Evolutionary conservation across 2,797 vertebrate species (phyloP).

Genomic region (Nyctibius grandis): DNA sequence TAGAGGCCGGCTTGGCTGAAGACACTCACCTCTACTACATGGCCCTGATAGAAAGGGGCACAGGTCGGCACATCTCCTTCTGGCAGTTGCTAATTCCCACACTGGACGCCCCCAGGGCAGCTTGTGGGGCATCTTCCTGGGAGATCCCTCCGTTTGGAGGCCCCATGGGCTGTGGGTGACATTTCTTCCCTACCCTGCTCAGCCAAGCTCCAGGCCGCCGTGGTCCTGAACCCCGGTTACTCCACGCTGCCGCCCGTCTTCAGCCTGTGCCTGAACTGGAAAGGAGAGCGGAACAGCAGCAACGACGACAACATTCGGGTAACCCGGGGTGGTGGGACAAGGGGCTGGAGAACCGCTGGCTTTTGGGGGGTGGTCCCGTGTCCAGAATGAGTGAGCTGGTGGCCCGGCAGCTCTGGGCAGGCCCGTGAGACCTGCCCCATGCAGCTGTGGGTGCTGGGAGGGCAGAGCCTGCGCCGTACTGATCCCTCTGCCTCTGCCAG

Average conservation of each 20-base stretch:
- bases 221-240: conserved; percentile 91
- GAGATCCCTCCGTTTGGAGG: background rate
- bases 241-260: conserved; percentile 89
- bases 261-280: conserved; percentile 93
- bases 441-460: background rate
- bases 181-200: background rate
- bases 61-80: conserved; percentile 71
- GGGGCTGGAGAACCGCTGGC: background rate
- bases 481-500: conserved; percentile 59
- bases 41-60: conserved; percentile 91
- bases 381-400: accelerated
- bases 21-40: conserved; percentile 92
- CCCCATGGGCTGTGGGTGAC: background rate
- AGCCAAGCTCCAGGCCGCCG: conserved; percentile 89
- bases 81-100: background rate
- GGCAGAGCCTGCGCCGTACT: accelerated
- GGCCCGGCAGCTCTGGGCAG: background rate
- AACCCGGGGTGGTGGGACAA: background rate
- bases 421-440: accelerated
- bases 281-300: conserved; percentile 87
- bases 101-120: accelerated
- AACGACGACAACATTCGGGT: conserved; percentile 94
- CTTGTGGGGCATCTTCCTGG: background rate
- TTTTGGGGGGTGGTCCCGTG: accelerated
- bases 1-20: conserved; percentile 85